Evolutionary conservation across 2,113 vertebrate species (phyloP).

Genomic region (Pandion haliaetus): DNA sequence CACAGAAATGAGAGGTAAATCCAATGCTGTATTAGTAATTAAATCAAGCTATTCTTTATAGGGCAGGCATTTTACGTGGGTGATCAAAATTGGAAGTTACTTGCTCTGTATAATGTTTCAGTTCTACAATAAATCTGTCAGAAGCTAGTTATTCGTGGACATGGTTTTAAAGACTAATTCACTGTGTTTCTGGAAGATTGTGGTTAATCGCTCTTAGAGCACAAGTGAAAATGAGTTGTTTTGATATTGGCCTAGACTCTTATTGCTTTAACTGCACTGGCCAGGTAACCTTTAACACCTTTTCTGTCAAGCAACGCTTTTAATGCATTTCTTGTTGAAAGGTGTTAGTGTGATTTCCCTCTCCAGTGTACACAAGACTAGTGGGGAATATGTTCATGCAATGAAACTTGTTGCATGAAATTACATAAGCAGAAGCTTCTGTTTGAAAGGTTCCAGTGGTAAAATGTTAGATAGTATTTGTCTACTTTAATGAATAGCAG

Average conservation of each 20-base stretch:
- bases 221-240: neutral
- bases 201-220: neutral
- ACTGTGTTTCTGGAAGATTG: neutral
- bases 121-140: neutral
- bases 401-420: neutral
- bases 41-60: neutral
- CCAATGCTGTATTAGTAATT: neutral
- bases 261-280: neutral
- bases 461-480: neutral
- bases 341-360: neutral
- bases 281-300: neutral
- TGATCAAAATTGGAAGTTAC: neutral
- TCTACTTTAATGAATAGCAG: neutral
- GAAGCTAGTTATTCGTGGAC: neutral
- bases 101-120: neutral
- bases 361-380: neutral
- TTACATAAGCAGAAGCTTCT: neutral
- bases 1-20: constrained; percentile 69
- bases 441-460: neutral
- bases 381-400: neutral
- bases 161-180: neutral
- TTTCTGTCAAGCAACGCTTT: neutral
- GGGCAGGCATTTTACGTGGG: neutral
- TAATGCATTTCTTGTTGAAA: neutral
- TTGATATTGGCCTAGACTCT: neutral